phyloP scores from a whole-genome alignment of 2,113 vertebrate genomes.

The Zosterops hypoxanthus region DNA sequence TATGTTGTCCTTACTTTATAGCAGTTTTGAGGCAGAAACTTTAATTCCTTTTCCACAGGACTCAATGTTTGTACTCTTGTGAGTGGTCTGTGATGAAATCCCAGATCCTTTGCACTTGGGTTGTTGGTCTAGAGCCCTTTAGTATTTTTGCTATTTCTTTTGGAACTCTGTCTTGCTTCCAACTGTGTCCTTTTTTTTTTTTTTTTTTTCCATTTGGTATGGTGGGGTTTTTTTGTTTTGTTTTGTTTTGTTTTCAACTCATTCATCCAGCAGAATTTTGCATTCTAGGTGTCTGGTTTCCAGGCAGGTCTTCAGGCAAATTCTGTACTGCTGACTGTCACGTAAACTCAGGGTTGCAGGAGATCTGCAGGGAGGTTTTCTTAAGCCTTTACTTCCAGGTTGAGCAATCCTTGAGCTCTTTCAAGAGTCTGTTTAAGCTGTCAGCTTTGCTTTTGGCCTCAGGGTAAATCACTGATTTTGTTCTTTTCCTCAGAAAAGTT shows the following conservation, averaged over 20 bases:
- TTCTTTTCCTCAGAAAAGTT: constrained; percentile 6
- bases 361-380: constrained; percentile 9
- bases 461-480: not conserved
- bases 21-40: not conserved
- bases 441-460: constrained; percentile 45
- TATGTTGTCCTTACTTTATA: not conserved
- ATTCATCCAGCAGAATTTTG: not conserved
- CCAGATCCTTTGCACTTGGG: not conserved
- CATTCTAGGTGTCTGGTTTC: constrained; percentile 15
- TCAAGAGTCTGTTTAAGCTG: constrained; percentile 54
- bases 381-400: constrained; percentile 49
- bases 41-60: not conserved
- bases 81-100: not conserved
- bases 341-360: not conserved
- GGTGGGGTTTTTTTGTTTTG: no score
- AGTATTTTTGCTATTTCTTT: not conserved
- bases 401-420: constrained; percentile 41
- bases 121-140: not conserved
- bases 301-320: constrained; percentile 23
- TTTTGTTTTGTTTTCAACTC: not conserved
- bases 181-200: not conserved
- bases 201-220: not conserved
- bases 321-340: not conserved
- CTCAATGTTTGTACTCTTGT: not conserved
- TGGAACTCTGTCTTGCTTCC: not conserved